Evolutionary conservation across 2,797 vertebrate genomes (phyloP).

Genomic region (Thaleichthys pacificus): DNA sequence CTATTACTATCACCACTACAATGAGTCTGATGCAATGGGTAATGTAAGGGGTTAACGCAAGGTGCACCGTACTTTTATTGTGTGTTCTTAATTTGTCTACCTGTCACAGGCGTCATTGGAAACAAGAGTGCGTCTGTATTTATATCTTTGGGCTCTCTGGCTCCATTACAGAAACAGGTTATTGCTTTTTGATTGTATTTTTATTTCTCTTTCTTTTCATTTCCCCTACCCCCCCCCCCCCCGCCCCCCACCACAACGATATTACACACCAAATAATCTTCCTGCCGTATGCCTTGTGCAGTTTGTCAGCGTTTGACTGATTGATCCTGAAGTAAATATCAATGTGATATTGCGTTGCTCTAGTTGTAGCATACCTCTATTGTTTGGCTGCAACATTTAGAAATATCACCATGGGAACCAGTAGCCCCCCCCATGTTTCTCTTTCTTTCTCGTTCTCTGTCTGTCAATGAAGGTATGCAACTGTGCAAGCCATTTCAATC

Average conservation of each 20-base stretch:
- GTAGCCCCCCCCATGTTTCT: background rate
- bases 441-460: background rate
- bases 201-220: conserved; percentile 71
- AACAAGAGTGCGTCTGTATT: conserved; percentile 78
- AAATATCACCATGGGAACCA: conserved; percentile 17
- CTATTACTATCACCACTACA: background rate
- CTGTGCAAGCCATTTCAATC: background rate
- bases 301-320: conserved; percentile 72
- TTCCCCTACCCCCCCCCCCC: conserved; percentile 55
- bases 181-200: conserved; percentile 81
- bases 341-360: conserved; percentile 40
- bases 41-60: conserved; percentile 1
- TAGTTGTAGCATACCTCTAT: conserved; percentile 63
- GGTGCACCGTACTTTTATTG: background rate
- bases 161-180: conserved; percentile 76
- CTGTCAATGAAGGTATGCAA: background rate
- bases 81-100: conserved; percentile 16
- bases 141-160: conserved; percentile 74
- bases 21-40: conserved; percentile 23
- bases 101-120: conserved; percentile 45
- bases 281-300: conserved; percentile 20
- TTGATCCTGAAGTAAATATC: conserved; percentile 73
- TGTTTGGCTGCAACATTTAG: conserved; percentile 34
- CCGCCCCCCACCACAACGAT: conserved; percentile 52
- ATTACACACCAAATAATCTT: conserved; percentile 69